Evolutionary conservation across 1,140 invertebrate genomes (phyloP).

Genomic region (Steinernema khuongi): DNA sequence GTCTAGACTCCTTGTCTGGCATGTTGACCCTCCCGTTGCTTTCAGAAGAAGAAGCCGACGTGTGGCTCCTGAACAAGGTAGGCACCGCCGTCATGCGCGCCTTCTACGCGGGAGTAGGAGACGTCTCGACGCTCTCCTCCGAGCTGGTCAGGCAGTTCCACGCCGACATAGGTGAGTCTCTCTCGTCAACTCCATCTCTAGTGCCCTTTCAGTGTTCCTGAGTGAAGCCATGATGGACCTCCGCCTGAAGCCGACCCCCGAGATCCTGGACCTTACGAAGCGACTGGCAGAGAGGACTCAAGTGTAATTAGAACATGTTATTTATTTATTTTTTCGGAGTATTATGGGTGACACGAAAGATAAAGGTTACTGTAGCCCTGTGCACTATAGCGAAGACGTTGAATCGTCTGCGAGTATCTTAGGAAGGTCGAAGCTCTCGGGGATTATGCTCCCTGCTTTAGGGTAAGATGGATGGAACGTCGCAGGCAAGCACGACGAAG

Average conservation of each 20-base stretch:
- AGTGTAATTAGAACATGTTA: not conserved
- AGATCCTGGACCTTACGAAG: conserved; percentile 37
- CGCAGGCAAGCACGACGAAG: conserved; percentile 29
- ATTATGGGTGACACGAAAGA: conserved; percentile 1
- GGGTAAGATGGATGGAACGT: conserved; percentile 23
- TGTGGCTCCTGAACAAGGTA: conserved; percentile 45
- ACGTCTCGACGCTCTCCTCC: conserved; percentile 32
- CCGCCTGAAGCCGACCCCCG: conserved; percentile 40
- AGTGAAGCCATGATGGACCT: conserved; percentile 44
- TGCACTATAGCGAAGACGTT: too few species aligned
- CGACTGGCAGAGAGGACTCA: not conserved
- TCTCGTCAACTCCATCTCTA: not conserved
- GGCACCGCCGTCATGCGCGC: conserved; percentile 35
- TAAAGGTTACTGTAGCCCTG: too few species aligned
- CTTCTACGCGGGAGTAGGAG: conserved; percentile 43
- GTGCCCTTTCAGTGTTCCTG: conserved; percentile 41
- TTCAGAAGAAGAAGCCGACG: conserved; percentile 44
- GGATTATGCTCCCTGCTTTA: too few species aligned
- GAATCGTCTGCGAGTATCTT: too few species aligned
- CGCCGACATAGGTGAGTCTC: conserved; percentile 40
- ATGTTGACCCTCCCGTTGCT: not conserved
- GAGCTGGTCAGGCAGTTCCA: conserved; percentile 43
- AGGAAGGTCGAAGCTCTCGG: too few species aligned
- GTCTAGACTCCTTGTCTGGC: conserved; percentile 1
- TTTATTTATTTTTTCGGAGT: not conserved